Evolutionary conservation across 2,888 invertebrate species (phyloP).

Genomic region (Acrocera orbiculus): DNA sequence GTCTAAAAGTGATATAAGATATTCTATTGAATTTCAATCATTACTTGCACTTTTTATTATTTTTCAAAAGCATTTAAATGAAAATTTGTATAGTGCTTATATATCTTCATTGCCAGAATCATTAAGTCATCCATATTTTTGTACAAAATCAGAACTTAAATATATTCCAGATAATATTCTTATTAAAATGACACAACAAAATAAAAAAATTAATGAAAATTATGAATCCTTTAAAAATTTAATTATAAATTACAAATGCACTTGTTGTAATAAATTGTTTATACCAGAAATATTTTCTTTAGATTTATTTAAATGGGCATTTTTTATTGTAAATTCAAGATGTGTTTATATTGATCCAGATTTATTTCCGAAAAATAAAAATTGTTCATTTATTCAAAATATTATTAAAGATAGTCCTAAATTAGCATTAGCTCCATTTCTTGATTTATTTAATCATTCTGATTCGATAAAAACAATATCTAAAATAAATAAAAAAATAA

Average conservation of each 20-base stretch:
- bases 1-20: too few relatives aligned
- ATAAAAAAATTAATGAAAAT: conserved; percentile 30
- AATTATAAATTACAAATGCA: conserved; percentile 17
- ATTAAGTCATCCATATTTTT: conserved; percentile 53
- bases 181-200: conserved; percentile 35
- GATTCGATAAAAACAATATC: conserved; percentile 38
- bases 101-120: conserved; percentile 47
- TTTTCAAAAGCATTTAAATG: conserved; percentile 42
- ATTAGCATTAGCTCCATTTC: conserved; percentile 67
- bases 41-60: conserved; percentile 56
- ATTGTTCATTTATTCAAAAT: conserved; percentile 18
- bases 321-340: conserved; percentile 70
- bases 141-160: conserved; percentile 36
- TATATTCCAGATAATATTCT: conserved; percentile 40
- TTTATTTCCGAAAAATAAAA: conserved; percentile 29
- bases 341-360: conserved; percentile 54
- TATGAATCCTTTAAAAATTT: conserved; percentile 15
- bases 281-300: conserved; percentile 35
- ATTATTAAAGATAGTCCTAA: conserved; percentile 40
- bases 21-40: conserved; percentile 58
- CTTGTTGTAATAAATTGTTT: conserved; percentile 30
- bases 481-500: conserved; percentile 5
- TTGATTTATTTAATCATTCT: conserved; percentile 83
- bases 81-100: conserved; percentile 45
- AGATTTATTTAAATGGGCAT: conserved; percentile 55